phyloP scores from a whole-genome alignment of 2,797 vertebrate species.

The Gorsachius magnificus region DNA sequence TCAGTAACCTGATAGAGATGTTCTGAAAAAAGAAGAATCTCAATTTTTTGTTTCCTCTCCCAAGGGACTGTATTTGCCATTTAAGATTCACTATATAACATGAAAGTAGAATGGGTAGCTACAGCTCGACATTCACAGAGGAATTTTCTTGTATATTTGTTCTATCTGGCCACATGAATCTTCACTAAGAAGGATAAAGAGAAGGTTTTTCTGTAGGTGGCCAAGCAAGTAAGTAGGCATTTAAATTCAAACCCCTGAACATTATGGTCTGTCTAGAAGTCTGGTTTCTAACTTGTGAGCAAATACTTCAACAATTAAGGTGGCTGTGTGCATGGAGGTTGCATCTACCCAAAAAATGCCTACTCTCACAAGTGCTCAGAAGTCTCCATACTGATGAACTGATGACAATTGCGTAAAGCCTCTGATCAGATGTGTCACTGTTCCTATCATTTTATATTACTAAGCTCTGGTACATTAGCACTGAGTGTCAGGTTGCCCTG shows the following conservation, averaged over 20 bases:
- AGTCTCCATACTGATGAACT: not conserved
- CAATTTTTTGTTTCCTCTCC: not conserved
- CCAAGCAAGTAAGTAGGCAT: not conserved
- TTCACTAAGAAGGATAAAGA: not conserved
- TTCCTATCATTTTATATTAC: not conserved
- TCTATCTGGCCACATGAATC: not conserved
- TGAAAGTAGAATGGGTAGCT: not conserved
- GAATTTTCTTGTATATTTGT: not conserved
- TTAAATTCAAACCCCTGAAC: not conserved
- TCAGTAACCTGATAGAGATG: not conserved
- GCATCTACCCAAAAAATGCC: not conserved
- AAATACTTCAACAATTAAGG: not conserved
- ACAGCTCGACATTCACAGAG: not conserved
- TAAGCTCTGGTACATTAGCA: not conserved
- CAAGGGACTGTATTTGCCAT: not conserved
- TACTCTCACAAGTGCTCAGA: accelerated
- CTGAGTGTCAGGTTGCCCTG: not conserved
- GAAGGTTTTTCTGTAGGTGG: not conserved
- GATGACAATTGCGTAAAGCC: not conserved
- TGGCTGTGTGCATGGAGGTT: not conserved
- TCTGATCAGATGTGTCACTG: not conserved
- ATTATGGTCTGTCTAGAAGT: not conserved
- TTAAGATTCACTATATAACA: not conserved
- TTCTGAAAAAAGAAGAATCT: not conserved
- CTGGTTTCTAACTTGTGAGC: not conserved